A percentile compares a stretch with the other conserved stretches of the same genome.
phyloP scores from a whole-genome alignment of 2,888 invertebrate genomes.

The Rhamnusium bicolor region DNA sequence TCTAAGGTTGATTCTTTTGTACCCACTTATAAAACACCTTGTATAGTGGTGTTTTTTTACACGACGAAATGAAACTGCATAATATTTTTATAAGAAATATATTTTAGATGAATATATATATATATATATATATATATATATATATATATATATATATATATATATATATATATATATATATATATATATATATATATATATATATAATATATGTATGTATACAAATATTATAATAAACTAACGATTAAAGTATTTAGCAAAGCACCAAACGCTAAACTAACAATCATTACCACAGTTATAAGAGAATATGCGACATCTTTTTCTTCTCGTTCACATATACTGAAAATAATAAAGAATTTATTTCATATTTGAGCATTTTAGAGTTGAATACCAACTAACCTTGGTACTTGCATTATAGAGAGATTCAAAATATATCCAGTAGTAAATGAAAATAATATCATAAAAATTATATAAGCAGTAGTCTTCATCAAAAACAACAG shows the following conservation, averaged over 20 bases:
- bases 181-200: too few relatives aligned
- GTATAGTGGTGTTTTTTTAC: too few relatives aligned
- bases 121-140: too few relatives aligned
- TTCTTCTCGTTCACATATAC: neutral
- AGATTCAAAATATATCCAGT: conserved; percentile 18
- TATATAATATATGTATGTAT: too few relatives aligned
- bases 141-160: too few relatives aligned
- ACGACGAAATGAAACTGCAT: too few relatives aligned
- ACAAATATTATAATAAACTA: neutral
- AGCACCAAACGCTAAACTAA: neutral
- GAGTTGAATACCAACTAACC: neutral
- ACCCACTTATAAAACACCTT: too few relatives aligned
- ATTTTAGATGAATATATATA: too few relatives aligned
- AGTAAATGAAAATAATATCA: neutral
- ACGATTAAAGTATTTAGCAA: neutral
- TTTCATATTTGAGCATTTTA: neutral
- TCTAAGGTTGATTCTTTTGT: too few relatives aligned
- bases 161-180: too few relatives aligned
- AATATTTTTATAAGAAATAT: too few relatives aligned
- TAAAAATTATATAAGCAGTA: conserved; percentile 10
- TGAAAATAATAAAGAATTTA: neutral
- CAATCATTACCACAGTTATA: neutral
- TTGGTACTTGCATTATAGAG: neutral
- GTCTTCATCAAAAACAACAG: conserved; percentile 23
- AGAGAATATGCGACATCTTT: neutral